A percentile compares a stretch with the other conserved stretches of the same genome.
Evolutionary conservation across 2,888 invertebrate genomes (phyloP).

Genomic region (Drosophila koepferae): DNA sequence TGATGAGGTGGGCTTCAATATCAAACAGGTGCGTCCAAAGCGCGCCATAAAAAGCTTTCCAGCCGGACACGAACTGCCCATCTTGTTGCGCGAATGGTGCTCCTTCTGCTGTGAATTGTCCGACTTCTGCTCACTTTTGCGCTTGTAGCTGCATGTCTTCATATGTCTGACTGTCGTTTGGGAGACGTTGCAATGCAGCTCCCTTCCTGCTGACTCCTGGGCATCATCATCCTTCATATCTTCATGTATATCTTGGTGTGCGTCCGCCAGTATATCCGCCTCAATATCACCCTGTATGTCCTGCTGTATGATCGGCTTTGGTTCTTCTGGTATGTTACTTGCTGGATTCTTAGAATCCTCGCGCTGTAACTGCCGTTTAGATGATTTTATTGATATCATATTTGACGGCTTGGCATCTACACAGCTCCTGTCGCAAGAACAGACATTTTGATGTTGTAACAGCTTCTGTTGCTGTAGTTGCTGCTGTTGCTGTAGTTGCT

Average conservation of each 20-base stretch:
- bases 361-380: background rate
- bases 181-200: conserved; percentile 1
- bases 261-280: background rate
- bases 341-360: background rate
- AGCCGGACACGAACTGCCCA: background rate
- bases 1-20: conserved; percentile 38
- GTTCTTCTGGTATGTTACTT: background rate
- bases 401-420: background rate
- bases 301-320: background rate
- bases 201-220: background rate
- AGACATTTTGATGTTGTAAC: background rate
- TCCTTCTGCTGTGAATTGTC: background rate
- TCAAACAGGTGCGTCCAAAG: conserved; percentile 54
- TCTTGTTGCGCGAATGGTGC: background rate
- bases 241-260: background rate
- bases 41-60: conserved; percentile 45
- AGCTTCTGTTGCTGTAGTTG: conserved; percentile 6
- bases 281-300: background rate
- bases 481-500: conserved; percentile 20
- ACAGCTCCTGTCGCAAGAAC: background rate
- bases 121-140: background rate
- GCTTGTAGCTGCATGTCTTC: background rate
- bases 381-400: background rate
- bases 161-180: conserved; percentile 9
- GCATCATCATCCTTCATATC: background rate